Conservation (phyloP, 2,113 vertebrate genomes). For the Xiphophorus maculatus region DNA sequence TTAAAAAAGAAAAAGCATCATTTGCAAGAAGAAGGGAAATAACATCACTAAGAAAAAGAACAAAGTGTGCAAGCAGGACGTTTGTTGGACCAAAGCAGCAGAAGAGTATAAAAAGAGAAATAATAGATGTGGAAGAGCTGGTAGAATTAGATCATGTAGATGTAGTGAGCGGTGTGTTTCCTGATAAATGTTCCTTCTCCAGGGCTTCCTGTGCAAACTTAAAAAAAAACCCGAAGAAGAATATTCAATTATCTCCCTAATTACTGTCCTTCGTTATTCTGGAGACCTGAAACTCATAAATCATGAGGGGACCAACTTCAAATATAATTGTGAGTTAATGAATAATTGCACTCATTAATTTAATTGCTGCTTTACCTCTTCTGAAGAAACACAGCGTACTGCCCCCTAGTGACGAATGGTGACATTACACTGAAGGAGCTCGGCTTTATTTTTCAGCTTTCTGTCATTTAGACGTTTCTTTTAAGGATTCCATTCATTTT, state of each 20-base stretch:
- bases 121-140: not conserved
- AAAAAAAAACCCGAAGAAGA: constrained; percentile 6
- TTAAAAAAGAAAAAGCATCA: not conserved
- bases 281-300: constrained; percentile 11
- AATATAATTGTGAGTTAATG: constrained; percentile 5
- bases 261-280: constrained; percentile 1
- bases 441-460: not conserved
- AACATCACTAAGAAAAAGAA: no score
- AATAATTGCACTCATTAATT: constrained; percentile 16
- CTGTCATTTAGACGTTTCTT: not conserved
- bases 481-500: not conserved
- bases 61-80: no score
- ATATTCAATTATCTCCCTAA: constrained; percentile 18
- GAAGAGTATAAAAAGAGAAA: not conserved
- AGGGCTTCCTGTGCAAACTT: constrained; percentile 39
- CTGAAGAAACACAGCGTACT: not conserved
- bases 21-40: not conserved
- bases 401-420: constrained; percentile 18
- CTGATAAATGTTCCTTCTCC: constrained; percentile 9
- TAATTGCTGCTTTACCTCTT: not conserved
- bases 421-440: not conserved
- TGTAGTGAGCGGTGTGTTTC: not conserved
- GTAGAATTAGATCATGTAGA: not conserved
- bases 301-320: not conserved
- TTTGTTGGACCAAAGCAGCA: no score